A percentile compares a stretch with the other conserved stretches of the same genome.
These are phyloP conservation scores for Darevskia mixta DNA, from an alignment of 2,797 vertebrate genomes.

Conservation along the genomic window DNA sequence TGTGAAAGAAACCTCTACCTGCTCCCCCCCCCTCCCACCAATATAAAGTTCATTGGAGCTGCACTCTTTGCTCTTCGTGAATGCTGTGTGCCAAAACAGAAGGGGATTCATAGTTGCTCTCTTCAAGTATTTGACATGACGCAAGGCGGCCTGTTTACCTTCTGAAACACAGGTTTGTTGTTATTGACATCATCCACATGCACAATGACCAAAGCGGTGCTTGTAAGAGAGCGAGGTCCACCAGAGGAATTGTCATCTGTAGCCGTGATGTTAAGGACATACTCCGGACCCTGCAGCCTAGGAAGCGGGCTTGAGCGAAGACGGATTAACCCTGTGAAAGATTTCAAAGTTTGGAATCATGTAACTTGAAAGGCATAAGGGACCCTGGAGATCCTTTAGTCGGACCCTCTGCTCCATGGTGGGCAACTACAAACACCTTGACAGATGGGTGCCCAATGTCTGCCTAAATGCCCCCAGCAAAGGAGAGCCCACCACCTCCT, in stretches of 20 bases:
- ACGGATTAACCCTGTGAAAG: conserved; percentile 86
- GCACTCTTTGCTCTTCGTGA: neutral
- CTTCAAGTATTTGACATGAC: neutral
- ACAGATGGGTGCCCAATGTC: too few relatives aligned
- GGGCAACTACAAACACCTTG: too few relatives aligned
- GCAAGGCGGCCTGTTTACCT: conserved; percentile 75
- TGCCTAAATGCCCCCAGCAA: too few relatives aligned
- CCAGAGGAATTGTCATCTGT: conserved; percentile 89
- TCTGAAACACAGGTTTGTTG: conserved; percentile 91
- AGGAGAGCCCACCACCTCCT: too few relatives aligned
- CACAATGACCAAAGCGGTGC: conserved; percentile 87
- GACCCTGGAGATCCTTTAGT: too few relatives aligned
- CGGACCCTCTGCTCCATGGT: too few relatives aligned
- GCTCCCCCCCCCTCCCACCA: too few relatives aligned
- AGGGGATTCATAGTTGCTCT: neutral
- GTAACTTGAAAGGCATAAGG: too few relatives aligned
- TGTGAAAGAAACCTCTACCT: neutral
- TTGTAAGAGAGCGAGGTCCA: conserved; percentile 83
- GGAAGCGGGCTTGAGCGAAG: conserved; percentile 88
- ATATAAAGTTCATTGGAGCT: neutral
- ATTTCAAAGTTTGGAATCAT: neutral
- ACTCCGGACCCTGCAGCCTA: conserved; percentile 88
- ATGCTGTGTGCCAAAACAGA: too few relatives aligned
- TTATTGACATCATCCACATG: conserved; percentile 91
- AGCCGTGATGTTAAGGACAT: conserved; percentile 87